phyloP scores from a whole-genome alignment of 1,140 invertebrate species.

The Heliconius himera region DNA sequence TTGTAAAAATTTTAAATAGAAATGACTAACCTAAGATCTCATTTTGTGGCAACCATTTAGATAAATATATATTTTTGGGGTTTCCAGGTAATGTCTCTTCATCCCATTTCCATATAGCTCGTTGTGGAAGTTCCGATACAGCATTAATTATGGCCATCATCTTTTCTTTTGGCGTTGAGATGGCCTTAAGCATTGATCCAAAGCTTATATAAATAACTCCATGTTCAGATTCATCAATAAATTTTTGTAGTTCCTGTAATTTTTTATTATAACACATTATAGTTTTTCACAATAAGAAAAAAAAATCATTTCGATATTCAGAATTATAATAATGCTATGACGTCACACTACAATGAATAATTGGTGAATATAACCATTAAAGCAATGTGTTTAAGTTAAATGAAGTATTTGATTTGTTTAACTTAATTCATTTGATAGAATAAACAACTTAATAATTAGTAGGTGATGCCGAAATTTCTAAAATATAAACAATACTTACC shows the following conservation, averaged over 20 bases:
- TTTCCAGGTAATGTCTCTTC: constrained; percentile 82
- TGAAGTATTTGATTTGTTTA: too few relatives aligned
- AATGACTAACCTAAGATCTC: constrained; percentile 83
- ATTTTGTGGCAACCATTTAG: constrained; percentile 88
- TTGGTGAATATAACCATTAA: too few relatives aligned
- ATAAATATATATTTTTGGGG: constrained; percentile 84
- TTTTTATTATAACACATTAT: constrained; percentile 14
- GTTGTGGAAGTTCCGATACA: constrained; percentile 83
- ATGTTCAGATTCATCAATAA: constrained; percentile 85
- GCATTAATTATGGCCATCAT: constrained; percentile 83
- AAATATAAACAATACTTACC: constrained; percentile 54
- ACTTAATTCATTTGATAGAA: too few relatives aligned
- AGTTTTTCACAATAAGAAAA: neutral
- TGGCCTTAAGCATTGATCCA: constrained; percentile 85
- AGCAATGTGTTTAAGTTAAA: too few relatives aligned
- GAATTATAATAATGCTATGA: too few relatives aligned
- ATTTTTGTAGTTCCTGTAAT: constrained; percentile 84
- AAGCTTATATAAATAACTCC: constrained; percentile 88
- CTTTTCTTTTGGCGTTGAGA: constrained; percentile 82
- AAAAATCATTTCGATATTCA: neutral
- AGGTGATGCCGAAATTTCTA: too few relatives aligned
- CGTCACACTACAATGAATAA: too few relatives aligned
- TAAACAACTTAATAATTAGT: too few relatives aligned
- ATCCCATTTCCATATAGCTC: constrained; percentile 89
- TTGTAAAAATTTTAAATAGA: neutral